A percentile compares a stretch with the other conserved stretches of the same genome.
phyloP scores from a whole-genome alignment of 2,888 invertebrate genomes.

The Eustalomyia histrio region DNA sequence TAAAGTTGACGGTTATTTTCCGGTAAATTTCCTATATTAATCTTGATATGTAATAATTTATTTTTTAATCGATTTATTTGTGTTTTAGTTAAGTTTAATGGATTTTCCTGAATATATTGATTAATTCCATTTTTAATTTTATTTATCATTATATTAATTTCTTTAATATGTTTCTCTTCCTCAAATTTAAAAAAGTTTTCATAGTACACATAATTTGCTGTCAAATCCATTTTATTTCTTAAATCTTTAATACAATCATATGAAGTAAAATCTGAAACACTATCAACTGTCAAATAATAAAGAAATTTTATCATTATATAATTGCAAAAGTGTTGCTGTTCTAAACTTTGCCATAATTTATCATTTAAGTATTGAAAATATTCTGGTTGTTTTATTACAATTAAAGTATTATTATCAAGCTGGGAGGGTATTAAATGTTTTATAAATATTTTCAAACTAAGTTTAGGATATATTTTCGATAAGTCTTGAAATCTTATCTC shows the following conservation, averaged over 20 bases:
- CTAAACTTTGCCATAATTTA: background rate
- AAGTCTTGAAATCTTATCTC: background rate
- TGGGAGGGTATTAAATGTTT: background rate
- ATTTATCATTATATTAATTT: constrained; percentile 3
- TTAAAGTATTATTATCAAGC: background rate
- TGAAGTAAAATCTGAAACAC: constrained; percentile 47
- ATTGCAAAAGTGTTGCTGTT: constrained; percentile 63
- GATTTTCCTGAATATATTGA: constrained; percentile 66
- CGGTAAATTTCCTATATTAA: constrained; percentile 75
- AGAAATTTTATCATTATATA: constrained; percentile 75
- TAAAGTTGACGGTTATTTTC: constrained; percentile 32
- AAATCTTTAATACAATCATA: constrained; percentile 70
- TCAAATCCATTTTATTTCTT: constrained; percentile 73
- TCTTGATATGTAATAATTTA: constrained; percentile 66
- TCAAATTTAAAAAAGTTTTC: background rate
- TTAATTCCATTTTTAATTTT: constrained; percentile 63
- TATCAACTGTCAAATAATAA: constrained; percentile 64
- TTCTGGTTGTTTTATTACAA: constrained; percentile 10
- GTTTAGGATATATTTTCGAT: constrained; percentile 6
- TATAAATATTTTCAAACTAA: constrained; percentile 19
- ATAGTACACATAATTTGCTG: constrained; percentile 69
- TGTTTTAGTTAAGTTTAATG: constrained; percentile 45
- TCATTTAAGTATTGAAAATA: constrained; percentile 33
- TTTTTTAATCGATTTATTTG: constrained; percentile 56
- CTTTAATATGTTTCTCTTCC: background rate